Conservation (phyloP, 2,113 vertebrate species). For the Phrynosoma platyrhinos region DNA sequence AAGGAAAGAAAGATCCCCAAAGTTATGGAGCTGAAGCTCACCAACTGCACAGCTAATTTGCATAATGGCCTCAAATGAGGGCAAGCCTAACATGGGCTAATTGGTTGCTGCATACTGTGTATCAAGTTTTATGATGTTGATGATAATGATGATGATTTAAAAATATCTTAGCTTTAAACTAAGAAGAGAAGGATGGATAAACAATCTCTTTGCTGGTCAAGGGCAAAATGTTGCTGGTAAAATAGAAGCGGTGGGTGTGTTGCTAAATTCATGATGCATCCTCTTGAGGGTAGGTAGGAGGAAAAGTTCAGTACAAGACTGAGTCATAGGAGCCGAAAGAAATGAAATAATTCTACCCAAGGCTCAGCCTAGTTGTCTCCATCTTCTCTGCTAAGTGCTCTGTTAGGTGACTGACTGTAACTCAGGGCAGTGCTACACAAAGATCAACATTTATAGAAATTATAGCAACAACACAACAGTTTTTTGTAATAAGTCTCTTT, state of each 20-base stretch:
- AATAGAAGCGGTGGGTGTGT: constrained; percentile 52
- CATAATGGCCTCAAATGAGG: constrained; percentile 19
- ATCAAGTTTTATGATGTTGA: not conserved
- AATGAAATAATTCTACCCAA: not conserved
- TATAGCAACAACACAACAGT: too few relatives aligned
- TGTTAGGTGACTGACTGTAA: not conserved
- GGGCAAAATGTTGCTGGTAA: constrained; percentile 59
- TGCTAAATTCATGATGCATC: constrained; percentile 30
- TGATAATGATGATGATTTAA: constrained; percentile 20
- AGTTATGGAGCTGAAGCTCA: constrained; percentile 39
- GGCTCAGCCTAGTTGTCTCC: constrained; percentile 36
- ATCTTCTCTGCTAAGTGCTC: constrained; percentile 19
- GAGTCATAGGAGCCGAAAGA: constrained; percentile 41
- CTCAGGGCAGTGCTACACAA: not conserved
- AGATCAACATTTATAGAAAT: not conserved
- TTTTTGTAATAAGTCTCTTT: too few relatives aligned
- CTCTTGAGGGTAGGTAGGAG: constrained; percentile 48
- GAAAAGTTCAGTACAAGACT: constrained; percentile 14
- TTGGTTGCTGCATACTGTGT: constrained; percentile 49
- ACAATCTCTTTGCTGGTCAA: constrained; percentile 60
- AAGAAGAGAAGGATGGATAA: not conserved
- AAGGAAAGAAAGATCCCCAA: constrained; percentile 49
- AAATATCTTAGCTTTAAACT: constrained; percentile 30
- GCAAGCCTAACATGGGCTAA: constrained; percentile 50
- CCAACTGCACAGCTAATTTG: constrained; percentile 32